Evolutionary conservation across 23 tunicate species (phyloP).

Genomic region (Halocynthia roretzi): DNA sequence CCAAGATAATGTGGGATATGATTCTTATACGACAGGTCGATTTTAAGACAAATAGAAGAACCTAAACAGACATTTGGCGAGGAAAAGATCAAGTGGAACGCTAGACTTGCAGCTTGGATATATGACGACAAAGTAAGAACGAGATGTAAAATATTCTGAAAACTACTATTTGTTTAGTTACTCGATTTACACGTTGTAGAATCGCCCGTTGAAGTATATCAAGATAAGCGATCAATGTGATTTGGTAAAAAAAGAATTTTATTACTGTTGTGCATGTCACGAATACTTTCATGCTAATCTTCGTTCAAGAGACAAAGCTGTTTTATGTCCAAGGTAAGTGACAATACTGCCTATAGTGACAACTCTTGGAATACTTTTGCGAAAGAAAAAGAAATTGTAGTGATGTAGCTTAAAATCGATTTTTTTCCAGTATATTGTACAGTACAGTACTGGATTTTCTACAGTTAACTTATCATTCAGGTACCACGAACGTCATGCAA

Average conservation of each 20-base stretch:
- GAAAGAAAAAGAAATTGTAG: too few relatives aligned
- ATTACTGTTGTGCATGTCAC: constrained; percentile 25
- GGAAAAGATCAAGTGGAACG: constrained; percentile 22
- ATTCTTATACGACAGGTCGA: too few relatives aligned
- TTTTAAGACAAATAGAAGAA: too few relatives aligned
- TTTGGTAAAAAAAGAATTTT: constrained; percentile 3
- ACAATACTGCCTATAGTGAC: too few relatives aligned
- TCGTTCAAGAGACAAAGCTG: background rate
- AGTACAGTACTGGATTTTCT: background rate
- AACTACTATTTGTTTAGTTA: background rate
- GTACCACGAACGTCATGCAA: constrained; percentile 3
- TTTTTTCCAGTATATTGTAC: too few relatives aligned
- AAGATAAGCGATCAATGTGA: constrained; percentile 24
- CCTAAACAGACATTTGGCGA: background rate
- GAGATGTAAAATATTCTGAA: background rate
- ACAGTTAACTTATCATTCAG: background rate
- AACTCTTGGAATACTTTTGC: too few relatives aligned
- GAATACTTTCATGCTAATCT: constrained; percentile 24
- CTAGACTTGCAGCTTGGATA: constrained; percentile 23
- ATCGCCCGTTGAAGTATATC: constrained; percentile 16
- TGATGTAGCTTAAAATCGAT: too few relatives aligned
- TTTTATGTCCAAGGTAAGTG: constrained; percentile 16
- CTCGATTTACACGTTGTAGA: background rate
- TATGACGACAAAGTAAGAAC: constrained; percentile 8
- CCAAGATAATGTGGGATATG: too few relatives aligned